Evolutionary conservation across 2,797 vertebrate genomes (phyloP).

Genomic region (Xiphophorus birchmanni): DNA sequence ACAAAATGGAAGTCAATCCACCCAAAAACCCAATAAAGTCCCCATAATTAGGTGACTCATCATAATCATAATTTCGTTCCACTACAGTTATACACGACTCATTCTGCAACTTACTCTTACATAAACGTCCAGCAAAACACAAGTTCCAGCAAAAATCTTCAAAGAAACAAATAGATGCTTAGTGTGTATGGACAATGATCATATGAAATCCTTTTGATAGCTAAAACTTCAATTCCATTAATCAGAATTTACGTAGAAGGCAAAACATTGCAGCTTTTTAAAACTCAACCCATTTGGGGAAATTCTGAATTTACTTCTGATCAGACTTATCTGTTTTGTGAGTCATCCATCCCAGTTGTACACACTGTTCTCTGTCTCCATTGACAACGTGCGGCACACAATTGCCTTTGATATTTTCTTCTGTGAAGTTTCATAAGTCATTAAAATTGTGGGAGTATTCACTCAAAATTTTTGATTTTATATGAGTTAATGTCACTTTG

Average conservation of each 20-base stretch:
- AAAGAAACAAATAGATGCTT: not conserved
- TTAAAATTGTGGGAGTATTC: not conserved
- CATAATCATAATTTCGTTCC: not conserved
- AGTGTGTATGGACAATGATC: not conserved
- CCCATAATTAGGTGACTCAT: too few species aligned
- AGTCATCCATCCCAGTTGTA: not conserved
- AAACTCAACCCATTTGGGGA: not conserved
- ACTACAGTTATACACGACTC: not conserved
- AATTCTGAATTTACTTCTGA: not conserved
- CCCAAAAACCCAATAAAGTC: not conserved
- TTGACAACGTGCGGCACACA: not conserved
- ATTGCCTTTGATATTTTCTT: not conserved
- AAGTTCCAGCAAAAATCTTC: too few species aligned
- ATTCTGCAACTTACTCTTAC: not conserved
- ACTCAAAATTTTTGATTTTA: not conserved
- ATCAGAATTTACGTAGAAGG: not conserved
- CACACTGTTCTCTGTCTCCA: not conserved
- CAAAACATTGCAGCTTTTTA: not conserved
- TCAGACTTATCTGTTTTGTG: not conserved
- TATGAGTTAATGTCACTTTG: not conserved
- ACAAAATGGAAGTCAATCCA: not conserved
- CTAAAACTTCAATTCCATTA: not conserved
- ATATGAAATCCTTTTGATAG: not conserved
- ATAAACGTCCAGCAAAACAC: not conserved
- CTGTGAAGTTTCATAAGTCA: conserved; percentile 1